These are phyloP conservation scores for Drosophila murphyi DNA, from an alignment of 1,140 invertebrate species.

Conservation along the genomic window DNA sequence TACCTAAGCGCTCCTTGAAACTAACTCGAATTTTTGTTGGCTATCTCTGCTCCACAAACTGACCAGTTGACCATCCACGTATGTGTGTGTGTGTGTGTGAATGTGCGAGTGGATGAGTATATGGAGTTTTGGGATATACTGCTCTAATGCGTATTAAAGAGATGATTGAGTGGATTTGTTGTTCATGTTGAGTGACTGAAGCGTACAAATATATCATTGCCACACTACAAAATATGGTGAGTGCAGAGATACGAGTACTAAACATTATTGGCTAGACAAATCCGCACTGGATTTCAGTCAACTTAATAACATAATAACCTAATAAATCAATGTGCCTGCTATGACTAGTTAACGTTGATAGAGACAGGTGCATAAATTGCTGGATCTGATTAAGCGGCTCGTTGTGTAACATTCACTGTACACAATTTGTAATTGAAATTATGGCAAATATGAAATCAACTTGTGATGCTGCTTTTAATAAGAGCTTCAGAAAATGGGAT, in stretches of 20 bases:
- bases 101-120: slow-evolving; percentile 8
- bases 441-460: slow-evolving; percentile 28
- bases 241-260: slow-evolving; percentile 1
- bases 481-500: no score
- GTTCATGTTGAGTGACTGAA: slow-evolving; percentile 58
- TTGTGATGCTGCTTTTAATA: neutral
- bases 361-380: slow-evolving; percentile 31
- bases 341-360: neutral
- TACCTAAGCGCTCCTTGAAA: neutral
- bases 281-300: slow-evolving; percentile 56
- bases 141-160: slow-evolving; percentile 64
- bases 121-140: neutral
- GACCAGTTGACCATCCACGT: slow-evolving; percentile 29
- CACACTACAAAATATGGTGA: slow-evolving; percentile 42
- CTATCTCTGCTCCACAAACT: slow-evolving; percentile 18
- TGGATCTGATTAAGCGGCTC: slow-evolving; percentile 19
- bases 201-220: slow-evolving; percentile 62
- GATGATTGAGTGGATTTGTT: slow-evolving; percentile 81
- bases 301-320: slow-evolving; percentile 55
- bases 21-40: slow-evolving; percentile 10
- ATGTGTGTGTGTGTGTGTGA: neutral
- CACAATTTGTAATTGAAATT: slow-evolving; percentile 53
- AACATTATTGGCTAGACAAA: slow-evolving; percentile 65
- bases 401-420: slow-evolving; percentile 38
- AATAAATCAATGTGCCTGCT: slow-evolving; percentile 40